phyloP scores from a whole-genome alignment of 2,888 invertebrate genomes.

The Synanthedon andrenaeformis region DNA sequence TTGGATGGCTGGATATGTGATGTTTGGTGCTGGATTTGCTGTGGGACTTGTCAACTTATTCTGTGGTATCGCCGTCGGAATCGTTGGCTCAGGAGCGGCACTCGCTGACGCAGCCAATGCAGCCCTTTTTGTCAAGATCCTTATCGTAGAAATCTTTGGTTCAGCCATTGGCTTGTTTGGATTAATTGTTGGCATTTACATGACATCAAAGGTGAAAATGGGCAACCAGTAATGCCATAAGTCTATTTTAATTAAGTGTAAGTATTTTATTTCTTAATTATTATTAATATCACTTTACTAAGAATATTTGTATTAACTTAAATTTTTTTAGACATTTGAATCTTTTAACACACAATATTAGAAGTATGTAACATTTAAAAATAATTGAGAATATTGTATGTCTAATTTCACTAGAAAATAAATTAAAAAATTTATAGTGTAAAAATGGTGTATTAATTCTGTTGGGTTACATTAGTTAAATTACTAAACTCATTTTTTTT shows the following conservation, averaged over 20 bases:
- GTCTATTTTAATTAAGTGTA: conserved; percentile 50
- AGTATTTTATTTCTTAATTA: conserved; percentile 25
- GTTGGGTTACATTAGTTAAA: too few relatives aligned
- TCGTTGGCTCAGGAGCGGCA: conserved; percentile 98
- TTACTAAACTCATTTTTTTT: too few relatives aligned
- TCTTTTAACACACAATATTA: too few relatives aligned
- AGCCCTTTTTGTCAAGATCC: conserved; percentile 95
- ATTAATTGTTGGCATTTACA: conserved; percentile 96
- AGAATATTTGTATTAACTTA: not conserved
- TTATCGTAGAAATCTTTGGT: conserved; percentile 99
- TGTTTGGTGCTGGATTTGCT: conserved; percentile 96
- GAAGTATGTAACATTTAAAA: too few relatives aligned
- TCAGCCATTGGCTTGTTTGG: conserved; percentile 99
- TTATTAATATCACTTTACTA: not conserved
- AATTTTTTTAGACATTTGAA: not conserved
- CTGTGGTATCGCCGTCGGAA: conserved; percentile 95
- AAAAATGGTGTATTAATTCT: too few relatives aligned
- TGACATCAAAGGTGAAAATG: conserved; percentile 87
- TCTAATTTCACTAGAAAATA: too few relatives aligned
- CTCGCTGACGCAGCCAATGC: conserved; percentile 98
- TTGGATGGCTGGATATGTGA: conserved; percentile 89
- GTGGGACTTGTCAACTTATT: conserved; percentile 97
- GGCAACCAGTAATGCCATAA: conserved; percentile 69
- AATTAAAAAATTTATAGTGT: too few relatives aligned
- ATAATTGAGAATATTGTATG: too few relatives aligned